Evolutionary conservation across 1,140 invertebrate genomes (phyloP).

Genomic region (Geopemphigus sp.): DNA sequence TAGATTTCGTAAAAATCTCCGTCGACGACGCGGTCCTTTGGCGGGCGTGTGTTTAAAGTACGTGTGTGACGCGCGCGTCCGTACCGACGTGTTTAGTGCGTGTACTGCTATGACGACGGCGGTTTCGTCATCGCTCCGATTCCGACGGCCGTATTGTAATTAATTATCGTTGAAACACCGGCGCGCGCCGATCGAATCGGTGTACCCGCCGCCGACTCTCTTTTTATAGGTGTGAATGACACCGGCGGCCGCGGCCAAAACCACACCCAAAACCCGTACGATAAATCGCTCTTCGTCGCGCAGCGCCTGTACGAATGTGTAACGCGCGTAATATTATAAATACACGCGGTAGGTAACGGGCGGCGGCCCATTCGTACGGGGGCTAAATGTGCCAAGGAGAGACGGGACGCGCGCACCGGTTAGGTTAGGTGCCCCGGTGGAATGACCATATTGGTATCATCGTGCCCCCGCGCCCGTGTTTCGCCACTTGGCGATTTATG

Average conservation of each 20-base stretch:
- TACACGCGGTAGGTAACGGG: too few species aligned
- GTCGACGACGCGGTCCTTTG: slow-evolving; percentile 6
- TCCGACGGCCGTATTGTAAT: slow-evolving; percentile 3
- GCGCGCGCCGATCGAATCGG: background rate
- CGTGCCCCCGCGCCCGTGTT: slow-evolving; percentile 26
- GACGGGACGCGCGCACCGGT: background rate
- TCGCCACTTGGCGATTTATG: slow-evolving; percentile 10
- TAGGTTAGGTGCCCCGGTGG: background rate
- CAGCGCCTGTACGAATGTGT: too few species aligned
- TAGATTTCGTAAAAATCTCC: slow-evolving; percentile 20
- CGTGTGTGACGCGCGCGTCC: too few species aligned
- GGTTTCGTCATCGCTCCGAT: slow-evolving; percentile 33
- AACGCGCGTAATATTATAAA: too few species aligned
- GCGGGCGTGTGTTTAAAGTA: too few species aligned
- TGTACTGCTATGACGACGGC: background rate
- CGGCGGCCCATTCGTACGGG: slow-evolving; percentile 37
- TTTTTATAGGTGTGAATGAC: slow-evolving; percentile 20
- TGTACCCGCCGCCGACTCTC: too few species aligned
- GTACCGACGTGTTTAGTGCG: too few species aligned
- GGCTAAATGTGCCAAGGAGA: slow-evolving; percentile 47
- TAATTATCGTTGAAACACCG: slow-evolving; percentile 8
- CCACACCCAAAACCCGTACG: slow-evolving; percentile 39
- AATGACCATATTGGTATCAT: slow-evolving; percentile 45
- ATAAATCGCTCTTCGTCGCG: background rate
- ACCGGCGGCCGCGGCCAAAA: slow-evolving; percentile 38